These are phyloP conservation scores for Antechinus stuartii DNA, from an alignment of 2,113 vertebrate genomes.

Conservation along the genomic window DNA sequence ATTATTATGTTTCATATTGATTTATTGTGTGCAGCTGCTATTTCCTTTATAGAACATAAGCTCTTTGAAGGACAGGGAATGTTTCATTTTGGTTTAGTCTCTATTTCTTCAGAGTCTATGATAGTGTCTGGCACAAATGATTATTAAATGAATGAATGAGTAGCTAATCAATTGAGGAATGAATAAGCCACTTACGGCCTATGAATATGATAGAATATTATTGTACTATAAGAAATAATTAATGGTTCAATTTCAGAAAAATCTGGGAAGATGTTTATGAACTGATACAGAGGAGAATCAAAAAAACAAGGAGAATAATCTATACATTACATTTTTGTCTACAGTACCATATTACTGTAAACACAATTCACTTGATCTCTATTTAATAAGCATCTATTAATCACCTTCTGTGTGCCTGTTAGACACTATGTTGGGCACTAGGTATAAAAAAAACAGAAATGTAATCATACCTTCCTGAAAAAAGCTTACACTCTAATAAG, in stretches of 20 bases:
- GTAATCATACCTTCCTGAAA: no score
- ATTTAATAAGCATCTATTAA: no score
- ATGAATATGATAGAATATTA: background rate
- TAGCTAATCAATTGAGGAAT: background rate
- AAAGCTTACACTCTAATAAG: no score
- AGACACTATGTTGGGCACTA: no score
- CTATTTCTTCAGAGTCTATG: background rate
- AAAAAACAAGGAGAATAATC: no score
- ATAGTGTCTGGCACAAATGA: slow-evolving; percentile 9
- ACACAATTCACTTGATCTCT: no score
- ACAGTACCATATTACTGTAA: no score
- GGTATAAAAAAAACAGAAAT: no score
- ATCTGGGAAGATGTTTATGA: background rate
- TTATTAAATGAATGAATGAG: background rate
- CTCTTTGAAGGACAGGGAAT: background rate
- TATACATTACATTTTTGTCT: no score
- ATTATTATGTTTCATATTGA: background rate
- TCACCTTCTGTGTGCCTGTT: no score
- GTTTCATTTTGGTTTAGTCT: background rate
- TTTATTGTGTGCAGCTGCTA: background rate
- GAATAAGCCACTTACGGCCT: background rate
- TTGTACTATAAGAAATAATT: background rate
- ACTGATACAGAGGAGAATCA: no score
- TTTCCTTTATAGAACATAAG: background rate
- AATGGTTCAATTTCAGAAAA: background rate